Conservation (phyloP, 1,140 invertebrate species). For the Drosophila sucinea region DNA sequence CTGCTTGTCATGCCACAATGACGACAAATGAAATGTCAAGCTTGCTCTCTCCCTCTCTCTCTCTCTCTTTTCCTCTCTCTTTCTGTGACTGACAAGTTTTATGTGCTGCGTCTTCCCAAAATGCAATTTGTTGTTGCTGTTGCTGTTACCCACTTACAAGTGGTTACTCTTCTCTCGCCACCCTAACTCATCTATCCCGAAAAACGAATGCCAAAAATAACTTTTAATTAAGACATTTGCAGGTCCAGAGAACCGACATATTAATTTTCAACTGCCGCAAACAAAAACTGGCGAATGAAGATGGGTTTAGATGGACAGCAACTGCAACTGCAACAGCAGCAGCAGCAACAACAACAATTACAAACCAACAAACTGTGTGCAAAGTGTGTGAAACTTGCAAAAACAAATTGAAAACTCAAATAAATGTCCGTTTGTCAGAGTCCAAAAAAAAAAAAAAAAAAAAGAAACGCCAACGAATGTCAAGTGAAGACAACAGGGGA, state of each 20-base stretch:
- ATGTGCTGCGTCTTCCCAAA: conserved; percentile 46
- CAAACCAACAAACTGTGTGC: conserved; percentile 33
- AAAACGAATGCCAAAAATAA: conserved; percentile 57
- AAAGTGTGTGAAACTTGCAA: conserved; percentile 61
- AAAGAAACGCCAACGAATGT: conserved; percentile 27
- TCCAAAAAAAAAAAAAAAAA: conserved; percentile 1
- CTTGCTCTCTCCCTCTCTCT: too few relatives aligned
- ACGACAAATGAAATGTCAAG: conserved; percentile 61
- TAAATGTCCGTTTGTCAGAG: conserved; percentile 53
- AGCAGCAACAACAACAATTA: conserved; percentile 35
- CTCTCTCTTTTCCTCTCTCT: too few relatives aligned
- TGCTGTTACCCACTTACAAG: background rate
- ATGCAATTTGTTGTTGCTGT: conserved; percentile 40
- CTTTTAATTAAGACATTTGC: conserved; percentile 78
- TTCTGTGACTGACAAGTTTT: conserved; percentile 47
- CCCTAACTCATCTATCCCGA: background rate
- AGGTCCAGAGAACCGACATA: conserved; percentile 69
- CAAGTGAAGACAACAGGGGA: conserved; percentile 3
- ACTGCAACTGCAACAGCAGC: conserved; percentile 30
- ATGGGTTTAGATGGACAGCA: conserved; percentile 41
- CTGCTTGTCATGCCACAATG: conserved; percentile 32
- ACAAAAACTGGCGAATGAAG: conserved; percentile 64
- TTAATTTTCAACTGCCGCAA: conserved; percentile 70
- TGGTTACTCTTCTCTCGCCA: background rate
- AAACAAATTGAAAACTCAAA: conserved; percentile 66